phyloP scores from a whole-genome alignment of 2,113 vertebrate genomes.

The Lagenorhynchus albirostris region DNA sequence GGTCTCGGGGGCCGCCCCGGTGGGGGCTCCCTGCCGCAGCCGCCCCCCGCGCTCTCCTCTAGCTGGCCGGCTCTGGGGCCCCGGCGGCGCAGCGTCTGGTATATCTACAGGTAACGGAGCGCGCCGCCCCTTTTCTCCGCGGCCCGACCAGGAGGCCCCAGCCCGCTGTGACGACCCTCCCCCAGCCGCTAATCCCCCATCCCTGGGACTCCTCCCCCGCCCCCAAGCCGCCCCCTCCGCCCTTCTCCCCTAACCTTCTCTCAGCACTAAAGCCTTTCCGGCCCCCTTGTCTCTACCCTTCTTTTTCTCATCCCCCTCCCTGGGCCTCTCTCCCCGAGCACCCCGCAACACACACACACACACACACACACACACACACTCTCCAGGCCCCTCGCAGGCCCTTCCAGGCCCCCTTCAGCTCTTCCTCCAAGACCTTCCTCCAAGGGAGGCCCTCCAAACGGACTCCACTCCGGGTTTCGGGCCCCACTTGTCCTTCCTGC shows the following conservation, averaged over 20 bases:
- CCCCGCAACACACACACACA: not conserved
- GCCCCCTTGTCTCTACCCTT: not conserved
- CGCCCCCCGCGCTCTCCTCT: constrained; percentile 88
- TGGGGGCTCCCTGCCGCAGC: constrained; percentile 79
- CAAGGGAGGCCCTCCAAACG: not conserved
- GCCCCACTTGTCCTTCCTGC: constrained; percentile 3
- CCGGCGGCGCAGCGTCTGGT: constrained; percentile 93
- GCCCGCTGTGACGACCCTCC: not conserved
- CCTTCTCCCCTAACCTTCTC: not conserved
- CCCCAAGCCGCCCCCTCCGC: not conserved
- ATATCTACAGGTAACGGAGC: constrained; percentile 92
- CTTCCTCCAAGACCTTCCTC: not conserved
- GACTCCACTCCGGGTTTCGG: not conserved
- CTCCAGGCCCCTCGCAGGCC: not conserved
- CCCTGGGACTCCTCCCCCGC: not conserved
- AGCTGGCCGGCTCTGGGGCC: constrained; percentile 93
- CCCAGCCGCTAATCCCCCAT: not conserved
- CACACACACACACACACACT: not conserved
- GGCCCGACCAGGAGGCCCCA: not conserved
- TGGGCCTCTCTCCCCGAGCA: not conserved
- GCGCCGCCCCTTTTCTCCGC: not conserved
- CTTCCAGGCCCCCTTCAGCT: not conserved
- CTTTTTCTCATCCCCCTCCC: not conserved
- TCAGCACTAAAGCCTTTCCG: not conserved
- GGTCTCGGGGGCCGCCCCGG: constrained; percentile 57